Evolutionary conservation across 2,888 invertebrate species (phyloP).

Genomic region (Xylota segnis): DNA sequence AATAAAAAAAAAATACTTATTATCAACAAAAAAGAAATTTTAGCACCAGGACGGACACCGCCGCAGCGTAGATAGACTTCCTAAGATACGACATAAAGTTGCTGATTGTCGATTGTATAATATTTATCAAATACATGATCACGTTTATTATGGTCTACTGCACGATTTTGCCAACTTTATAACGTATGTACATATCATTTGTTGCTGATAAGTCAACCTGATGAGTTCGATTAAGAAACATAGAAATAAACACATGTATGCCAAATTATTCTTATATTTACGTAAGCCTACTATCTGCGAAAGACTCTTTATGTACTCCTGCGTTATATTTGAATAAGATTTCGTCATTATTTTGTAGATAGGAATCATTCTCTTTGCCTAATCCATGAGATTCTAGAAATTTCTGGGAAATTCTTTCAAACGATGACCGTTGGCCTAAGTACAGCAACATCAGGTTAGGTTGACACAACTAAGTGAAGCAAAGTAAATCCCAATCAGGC

Average conservation of each 20-base stretch:
- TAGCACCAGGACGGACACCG: neutral
- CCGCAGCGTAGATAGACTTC: neutral
- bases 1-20: neutral
- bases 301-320: neutral
- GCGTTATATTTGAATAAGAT: neutral
- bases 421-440: too few relatives aligned
- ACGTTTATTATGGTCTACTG: conserved; percentile 6
- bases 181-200: neutral
- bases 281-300: neutral
- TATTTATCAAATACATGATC: conserved; percentile 18
- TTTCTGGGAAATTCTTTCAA: neutral
- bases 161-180: conserved; percentile 3
- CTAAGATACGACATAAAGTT: neutral
- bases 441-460: too few relatives aligned
- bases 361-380: neutral
- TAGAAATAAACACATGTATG: neutral
- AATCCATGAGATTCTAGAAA: neutral
- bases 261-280: neutral
- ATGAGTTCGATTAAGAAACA: neutral
- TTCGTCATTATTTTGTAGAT: neutral
- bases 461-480: too few relatives aligned
- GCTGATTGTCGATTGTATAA: neutral
- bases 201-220: conserved; percentile 5
- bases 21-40: neutral
- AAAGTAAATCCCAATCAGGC: too few relatives aligned